Conservation (phyloP, 2,113 vertebrate genomes). For the Cololabis saira region DNA sequence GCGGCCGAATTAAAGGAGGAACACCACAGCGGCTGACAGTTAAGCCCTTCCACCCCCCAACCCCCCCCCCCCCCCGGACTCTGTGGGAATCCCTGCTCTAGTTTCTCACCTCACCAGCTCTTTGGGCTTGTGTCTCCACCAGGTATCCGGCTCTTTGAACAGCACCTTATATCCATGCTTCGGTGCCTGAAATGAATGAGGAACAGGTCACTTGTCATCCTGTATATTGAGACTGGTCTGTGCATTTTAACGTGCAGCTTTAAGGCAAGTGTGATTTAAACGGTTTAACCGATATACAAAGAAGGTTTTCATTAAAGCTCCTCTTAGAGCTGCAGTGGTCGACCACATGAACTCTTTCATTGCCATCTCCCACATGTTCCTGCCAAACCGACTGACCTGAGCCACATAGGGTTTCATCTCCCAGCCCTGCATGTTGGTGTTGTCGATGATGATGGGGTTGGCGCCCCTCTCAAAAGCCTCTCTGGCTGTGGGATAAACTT, state of each 20-base stretch:
- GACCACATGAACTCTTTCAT: too few species aligned
- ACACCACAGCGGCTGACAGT: too few species aligned
- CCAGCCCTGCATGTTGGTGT: constrained; percentile 96
- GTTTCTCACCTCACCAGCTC: constrained; percentile 91
- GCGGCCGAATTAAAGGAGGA: too few species aligned
- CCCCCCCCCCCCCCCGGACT: background rate
- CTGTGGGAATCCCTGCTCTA: background rate
- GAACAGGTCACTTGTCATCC: background rate
- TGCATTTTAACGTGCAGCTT: too few species aligned
- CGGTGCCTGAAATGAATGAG: constrained; percentile 82
- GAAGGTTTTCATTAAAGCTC: too few species aligned
- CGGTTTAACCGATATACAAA: too few species aligned
- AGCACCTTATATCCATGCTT: constrained; percentile 91
- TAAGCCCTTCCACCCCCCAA: too few species aligned
- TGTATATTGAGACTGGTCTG: too few species aligned
- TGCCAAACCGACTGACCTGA: constrained; percentile 86
- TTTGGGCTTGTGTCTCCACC: constrained; percentile 96
- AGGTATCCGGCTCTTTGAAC: constrained; percentile 95
- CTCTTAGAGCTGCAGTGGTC: too few species aligned
- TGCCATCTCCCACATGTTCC: background rate
- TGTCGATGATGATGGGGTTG: constrained; percentile 96
- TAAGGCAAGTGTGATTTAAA: too few species aligned
- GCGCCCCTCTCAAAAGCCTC: constrained; percentile 89
- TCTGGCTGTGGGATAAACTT: constrained; percentile 81
- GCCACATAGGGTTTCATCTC: constrained; percentile 97